These are phyloP conservation scores for Nomada fucata DNA, from an alignment of 2,888 invertebrate species.

Conservation along the genomic window DNA sequence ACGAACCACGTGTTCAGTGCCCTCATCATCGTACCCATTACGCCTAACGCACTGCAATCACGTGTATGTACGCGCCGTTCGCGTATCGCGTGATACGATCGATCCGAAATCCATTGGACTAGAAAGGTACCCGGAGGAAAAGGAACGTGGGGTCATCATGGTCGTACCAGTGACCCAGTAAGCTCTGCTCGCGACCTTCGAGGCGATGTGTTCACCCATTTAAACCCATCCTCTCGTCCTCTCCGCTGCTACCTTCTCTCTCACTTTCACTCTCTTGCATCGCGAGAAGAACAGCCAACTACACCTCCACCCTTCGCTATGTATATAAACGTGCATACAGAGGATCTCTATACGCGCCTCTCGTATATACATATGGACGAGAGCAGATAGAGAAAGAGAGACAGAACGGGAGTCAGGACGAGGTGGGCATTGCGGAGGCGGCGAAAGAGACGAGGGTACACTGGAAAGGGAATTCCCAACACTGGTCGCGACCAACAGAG, in stretches of 20 bases:
- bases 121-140: constrained; percentile 20
- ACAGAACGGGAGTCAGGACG: background rate
- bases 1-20: too few species aligned
- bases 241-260: constrained; percentile 37
- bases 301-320: too few species aligned
- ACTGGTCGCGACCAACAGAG: constrained; percentile 13
- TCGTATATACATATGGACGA: constrained; percentile 17
- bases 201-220: constrained; percentile 72
- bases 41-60: too few species aligned
- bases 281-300: constrained; percentile 27
- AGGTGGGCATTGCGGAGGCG: constrained; percentile 10
- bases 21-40: too few species aligned
- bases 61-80: too few species aligned
- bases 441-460: constrained; percentile 17
- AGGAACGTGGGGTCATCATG: constrained; percentile 60
- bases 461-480: constrained; percentile 51
- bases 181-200: constrained; percentile 73
- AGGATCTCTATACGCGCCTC: too few species aligned
- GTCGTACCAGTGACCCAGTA: constrained; percentile 73
- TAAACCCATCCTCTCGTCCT: constrained; percentile 61
- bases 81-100: background rate
- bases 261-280: constrained; percentile 61
- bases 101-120: constrained; percentile 9
- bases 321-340: background rate
- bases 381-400: background rate